Conservation (phyloP, 2,113 vertebrate genomes). For the Semnopithecus entellus region DNA sequence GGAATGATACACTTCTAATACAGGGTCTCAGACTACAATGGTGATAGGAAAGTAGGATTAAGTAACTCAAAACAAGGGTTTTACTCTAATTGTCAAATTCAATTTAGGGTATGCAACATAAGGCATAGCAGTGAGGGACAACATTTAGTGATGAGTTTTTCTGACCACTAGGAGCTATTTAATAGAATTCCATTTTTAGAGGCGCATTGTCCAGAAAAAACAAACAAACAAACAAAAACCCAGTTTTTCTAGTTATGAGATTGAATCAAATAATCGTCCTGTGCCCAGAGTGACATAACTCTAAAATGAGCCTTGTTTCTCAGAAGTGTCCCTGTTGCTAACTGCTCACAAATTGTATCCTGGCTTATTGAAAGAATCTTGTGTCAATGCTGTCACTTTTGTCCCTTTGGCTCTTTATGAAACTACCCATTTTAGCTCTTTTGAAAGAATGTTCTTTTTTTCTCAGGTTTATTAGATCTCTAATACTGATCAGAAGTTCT, state of each 20-base stretch:
- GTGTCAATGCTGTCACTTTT: constrained; percentile 27
- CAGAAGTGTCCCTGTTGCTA: constrained; percentile 6
- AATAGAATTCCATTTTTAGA: neutral
- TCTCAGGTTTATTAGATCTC: constrained; percentile 18
- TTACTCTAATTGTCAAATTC: neutral
- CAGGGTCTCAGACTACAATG: neutral
- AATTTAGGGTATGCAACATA: neutral
- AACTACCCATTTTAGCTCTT: constrained; percentile 5
- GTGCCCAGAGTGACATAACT: neutral
- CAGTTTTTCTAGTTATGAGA: constrained; percentile 37
- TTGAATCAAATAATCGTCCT: constrained; percentile 42
- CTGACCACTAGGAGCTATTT: neutral
- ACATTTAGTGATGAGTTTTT: neutral
- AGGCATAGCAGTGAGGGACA: neutral
- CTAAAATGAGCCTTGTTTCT: constrained; percentile 51
- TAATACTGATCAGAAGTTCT: neutral
- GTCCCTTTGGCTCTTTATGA: neutral
- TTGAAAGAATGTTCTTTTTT: constrained; percentile 31
- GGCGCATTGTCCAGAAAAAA: neutral
- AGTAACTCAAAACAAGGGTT: neutral
- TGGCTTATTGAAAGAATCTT: constrained; percentile 46
- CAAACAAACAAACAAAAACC: neutral
- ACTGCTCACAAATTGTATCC: constrained; percentile 43
- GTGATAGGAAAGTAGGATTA: neutral
- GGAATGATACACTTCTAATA: neutral